A percentile compares a stretch with the other conserved stretches of the same genome.
Conservation (phyloP, 2,888 invertebrate genomes). For the Litoditis marina region DNA sequence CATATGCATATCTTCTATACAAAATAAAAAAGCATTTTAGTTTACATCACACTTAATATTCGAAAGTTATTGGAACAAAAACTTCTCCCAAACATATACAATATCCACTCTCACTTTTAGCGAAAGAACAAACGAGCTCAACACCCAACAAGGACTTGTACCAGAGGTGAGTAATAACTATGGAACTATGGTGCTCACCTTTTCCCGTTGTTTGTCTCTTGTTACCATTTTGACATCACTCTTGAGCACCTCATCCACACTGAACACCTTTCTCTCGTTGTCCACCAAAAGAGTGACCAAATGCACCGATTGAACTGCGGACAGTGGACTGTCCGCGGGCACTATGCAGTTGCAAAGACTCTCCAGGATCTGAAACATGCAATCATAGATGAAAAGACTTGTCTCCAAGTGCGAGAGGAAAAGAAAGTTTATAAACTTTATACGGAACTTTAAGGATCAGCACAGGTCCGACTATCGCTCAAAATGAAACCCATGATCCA, state of each 20-base stretch:
- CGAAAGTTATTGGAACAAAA: too few relatives aligned
- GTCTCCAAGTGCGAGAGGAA: too few relatives aligned
- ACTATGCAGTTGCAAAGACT: background rate
- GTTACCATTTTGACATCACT: background rate
- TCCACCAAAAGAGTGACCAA: conserved; percentile 5
- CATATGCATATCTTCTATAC: background rate
- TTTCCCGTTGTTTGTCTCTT: background rate
- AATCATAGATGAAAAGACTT: background rate
- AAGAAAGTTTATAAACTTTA: too few relatives aligned
- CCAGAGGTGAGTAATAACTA: background rate
- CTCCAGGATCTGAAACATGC: conserved; percentile 8
- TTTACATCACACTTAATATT: too few relatives aligned
- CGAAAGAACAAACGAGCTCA: too few relatives aligned
- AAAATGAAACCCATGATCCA: too few relatives aligned
- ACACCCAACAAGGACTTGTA: too few relatives aligned
- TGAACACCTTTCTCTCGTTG: conserved; percentile 6
- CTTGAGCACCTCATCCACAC: conserved; percentile 8
- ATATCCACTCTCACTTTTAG: too few relatives aligned
- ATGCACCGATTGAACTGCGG: conserved; percentile 1
- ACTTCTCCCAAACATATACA: too few relatives aligned
- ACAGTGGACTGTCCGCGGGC: background rate
- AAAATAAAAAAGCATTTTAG: too few relatives aligned
- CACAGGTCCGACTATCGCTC: too few relatives aligned
- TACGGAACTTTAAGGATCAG: too few relatives aligned
- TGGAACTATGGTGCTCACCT: background rate